Evolutionary conservation across 2,797 vertebrate genomes (phyloP).

Genomic region (Bucorvus abyssinicus): DNA sequence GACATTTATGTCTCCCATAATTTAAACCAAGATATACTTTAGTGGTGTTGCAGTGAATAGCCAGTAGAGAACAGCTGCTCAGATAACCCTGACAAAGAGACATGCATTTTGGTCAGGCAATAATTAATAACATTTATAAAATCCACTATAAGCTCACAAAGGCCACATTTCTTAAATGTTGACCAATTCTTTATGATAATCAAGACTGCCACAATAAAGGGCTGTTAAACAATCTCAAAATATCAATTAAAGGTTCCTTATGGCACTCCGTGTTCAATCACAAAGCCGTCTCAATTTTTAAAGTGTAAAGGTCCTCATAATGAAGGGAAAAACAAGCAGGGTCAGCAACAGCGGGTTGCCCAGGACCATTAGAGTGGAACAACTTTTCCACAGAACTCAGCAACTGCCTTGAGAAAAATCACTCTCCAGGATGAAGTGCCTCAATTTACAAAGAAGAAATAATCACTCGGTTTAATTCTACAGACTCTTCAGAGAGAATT

Average conservation of each 20-base stretch:
- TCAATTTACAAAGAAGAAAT: background rate
- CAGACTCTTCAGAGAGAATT: background rate
- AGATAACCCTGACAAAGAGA: background rate
- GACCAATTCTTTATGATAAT: background rate
- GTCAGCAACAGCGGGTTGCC: background rate
- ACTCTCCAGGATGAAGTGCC: background rate
- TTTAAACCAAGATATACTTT: background rate
- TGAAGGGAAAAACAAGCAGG: background rate
- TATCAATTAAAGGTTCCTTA: background rate
- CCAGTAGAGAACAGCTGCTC: background rate
- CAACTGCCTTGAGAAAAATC: background rate
- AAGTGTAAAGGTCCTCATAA: background rate
- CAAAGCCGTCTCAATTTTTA: background rate
- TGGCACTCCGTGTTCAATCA: background rate
- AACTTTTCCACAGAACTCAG: background rate
- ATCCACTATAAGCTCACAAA: background rate
- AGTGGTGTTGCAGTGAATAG: background rate
- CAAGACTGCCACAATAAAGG: background rate
- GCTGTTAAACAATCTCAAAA: background rate
- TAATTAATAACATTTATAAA: background rate
- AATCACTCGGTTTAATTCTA: background rate
- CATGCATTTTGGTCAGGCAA: rapidly evolving
- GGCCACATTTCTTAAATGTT: rapidly evolving
- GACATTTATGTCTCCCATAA: background rate
- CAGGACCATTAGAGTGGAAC: background rate